Evolutionary conservation across 1,140 invertebrate species (phyloP), one percentile per base, ranked within the genome.

Genomic region (Leptopilina boulardi): DNA sequence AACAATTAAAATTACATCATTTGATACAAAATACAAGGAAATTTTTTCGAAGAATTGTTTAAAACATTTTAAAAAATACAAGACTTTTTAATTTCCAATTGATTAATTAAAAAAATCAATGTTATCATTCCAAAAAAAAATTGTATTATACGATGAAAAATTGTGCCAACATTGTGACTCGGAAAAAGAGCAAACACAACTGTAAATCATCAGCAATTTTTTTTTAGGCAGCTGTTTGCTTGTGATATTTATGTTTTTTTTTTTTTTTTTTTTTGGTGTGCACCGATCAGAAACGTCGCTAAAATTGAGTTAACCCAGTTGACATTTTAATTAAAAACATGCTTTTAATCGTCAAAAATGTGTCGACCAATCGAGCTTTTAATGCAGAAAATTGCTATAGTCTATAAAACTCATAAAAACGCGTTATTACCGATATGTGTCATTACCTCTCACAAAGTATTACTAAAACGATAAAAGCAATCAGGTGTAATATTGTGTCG

Each of bases 301-400:
- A 2, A 59, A 59, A 59, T 59, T 59, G 23, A 59, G 23, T 59
- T 59, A 9, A 15, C 56, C 13, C 13, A 15, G 56, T 59, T 59
- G 56, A 59, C 56, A 59, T 59, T 59, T 59, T 59, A 59, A 59
- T 59, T 59, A 59, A 59, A n/a, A 59, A 59, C 21, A 26, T 15
- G 21, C 10, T 59, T 11, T 59, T 59, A 26, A 59, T 59, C 23
- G 56, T 59, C 56, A 15, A 11, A 26, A 15, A 19, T 59, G 56
- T 26, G 56, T 59, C 56, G 56, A 13, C 21, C 56, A 59, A 59
- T 59, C 56, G 10, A 21, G 56, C 13, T 26, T n/a, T 26, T 59
- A 59, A 59, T 59, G 23, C 19, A 26, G 56, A 59, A 59, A 30
- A 30, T 30, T 26, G 3, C 21, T 59, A 59, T 11, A 59, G 56